Base-by-base conservation (phyloP, 2,888 invertebrate species). In the Chorisops tibialis region DNA sequence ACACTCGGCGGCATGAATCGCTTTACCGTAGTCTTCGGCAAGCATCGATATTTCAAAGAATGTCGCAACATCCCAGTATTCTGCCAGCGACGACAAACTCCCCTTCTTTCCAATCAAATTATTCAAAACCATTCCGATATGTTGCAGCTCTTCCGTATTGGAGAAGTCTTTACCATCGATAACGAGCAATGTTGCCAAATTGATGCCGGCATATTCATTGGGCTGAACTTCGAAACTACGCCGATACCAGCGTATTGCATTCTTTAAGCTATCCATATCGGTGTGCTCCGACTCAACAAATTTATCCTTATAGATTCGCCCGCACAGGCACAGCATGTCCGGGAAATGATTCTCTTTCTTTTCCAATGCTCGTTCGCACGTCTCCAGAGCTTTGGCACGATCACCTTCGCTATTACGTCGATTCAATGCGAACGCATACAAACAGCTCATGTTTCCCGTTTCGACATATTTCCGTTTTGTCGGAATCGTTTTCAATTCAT, bases 31-130 rank as follows among this genome's bases (percentile, higher is more conserved):
- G 77, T 99, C 96, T 77, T 97, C 95, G 2, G 96, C 96, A 30
- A 99, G 81, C 0, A 99, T 97, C 49, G 96, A 96, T 68, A 98
- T 97, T 80, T 97, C 97, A 77, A 98, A 97, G 82, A 95, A 99
- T 1, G 95, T 97, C 0, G 97, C 97, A 12, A 99, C 97, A 77
- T 97, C 97, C 99, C 99, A 99, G 74, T 99, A 99, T 75, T 99
- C 97, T 69, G 89, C 90, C 18, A 99, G 81, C 0, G 93, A 93
- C 0, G 89, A 87, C 24, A 99, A 79, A 74, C 94, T 95, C 45
- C 99, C 99, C 75, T 99, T 99, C 74, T 96, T 93, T 0, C 99
- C 99, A 71, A 99, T 97, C 63, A 98, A 81, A 79, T 96, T 96
- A 76, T 98, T 99, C 66, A 99, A 79, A 7, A 96, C 92, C 85